Percentiles rank a stretch among this genome's conserved stretches.
phyloP scores from a whole-genome alignment of 2,113 vertebrate species.

The Dasyurus viverrinus region DNA sequence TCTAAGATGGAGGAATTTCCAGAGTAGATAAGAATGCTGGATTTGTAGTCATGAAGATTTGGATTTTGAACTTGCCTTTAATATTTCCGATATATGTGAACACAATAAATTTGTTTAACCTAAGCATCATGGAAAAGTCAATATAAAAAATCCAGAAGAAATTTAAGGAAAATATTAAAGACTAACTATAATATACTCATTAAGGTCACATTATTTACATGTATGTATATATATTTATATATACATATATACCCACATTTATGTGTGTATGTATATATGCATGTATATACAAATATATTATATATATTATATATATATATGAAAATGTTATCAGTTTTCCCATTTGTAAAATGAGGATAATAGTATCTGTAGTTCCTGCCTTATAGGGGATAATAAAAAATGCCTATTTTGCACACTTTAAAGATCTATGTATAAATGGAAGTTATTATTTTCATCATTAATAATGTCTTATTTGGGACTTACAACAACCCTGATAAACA shows the following conservation, averaged over 20 bases:
- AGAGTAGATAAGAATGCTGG: neutral
- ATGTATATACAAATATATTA: too few species aligned
- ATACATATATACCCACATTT: too few species aligned
- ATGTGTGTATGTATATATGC: too few species aligned
- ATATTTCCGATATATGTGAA: neutral
- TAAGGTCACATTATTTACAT: too few species aligned
- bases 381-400: neutral
- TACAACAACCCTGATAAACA: neutral
- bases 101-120: neutral
- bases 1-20: neutral
- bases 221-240: too few species aligned
- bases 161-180: too few species aligned
- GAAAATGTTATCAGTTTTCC: neutral
- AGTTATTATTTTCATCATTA: neutral
- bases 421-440: neutral
- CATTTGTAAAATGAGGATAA: neutral
- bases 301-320: too few species aligned
- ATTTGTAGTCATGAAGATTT: neutral
- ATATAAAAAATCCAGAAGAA: too few species aligned
- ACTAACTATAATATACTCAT: too few species aligned
- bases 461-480: neutral
- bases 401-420: neutral
- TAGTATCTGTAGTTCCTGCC: neutral
- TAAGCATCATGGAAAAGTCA: neutral
- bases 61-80: neutral